Evolutionary conservation across 2,113 vertebrate species (phyloP).

Genomic region (Dipodomys stephensi): DNA sequence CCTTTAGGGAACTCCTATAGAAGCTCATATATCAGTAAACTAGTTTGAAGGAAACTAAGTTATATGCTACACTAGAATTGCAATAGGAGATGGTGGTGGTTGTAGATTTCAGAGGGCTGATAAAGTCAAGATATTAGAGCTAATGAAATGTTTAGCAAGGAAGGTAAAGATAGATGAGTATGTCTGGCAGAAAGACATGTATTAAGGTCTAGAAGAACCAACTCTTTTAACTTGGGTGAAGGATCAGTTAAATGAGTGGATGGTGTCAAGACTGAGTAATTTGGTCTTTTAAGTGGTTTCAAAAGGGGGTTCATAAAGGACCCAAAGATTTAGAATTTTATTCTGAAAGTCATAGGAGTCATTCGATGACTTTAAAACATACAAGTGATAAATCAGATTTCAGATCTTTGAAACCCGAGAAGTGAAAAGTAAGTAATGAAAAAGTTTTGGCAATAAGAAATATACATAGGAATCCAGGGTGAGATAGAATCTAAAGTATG

Average conservation of each 20-base stretch:
- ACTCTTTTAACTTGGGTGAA: neutral
- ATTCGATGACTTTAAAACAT: neutral
- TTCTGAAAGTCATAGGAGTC: neutral
- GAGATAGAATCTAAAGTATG: neutral
- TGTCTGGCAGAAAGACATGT: neutral
- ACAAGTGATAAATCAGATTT: neutral
- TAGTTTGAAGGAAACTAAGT: neutral
- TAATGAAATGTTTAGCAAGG: neutral
- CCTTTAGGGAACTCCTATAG: neutral
- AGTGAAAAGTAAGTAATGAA: neutral
- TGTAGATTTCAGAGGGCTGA: neutral
- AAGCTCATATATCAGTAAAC: too few species aligned
- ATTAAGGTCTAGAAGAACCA: neutral
- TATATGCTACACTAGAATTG: neutral
- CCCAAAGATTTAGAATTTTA: neutral
- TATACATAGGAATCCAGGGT: neutral
- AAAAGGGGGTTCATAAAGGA: neutral
- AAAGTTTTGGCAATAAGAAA: neutral
- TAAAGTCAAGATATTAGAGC: neutral
- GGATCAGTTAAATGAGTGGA: neutral
- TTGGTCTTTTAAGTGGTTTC: neutral
- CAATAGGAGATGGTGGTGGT: too few species aligned
- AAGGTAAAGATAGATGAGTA: neutral
- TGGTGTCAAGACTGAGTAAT: fast-evolving
- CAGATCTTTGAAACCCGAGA: neutral